Evolutionary conservation across 2,888 invertebrate genomes (phyloP), one percentile per base, ranked within the genome.

Genomic region (Andrena trimmerana): DNA sequence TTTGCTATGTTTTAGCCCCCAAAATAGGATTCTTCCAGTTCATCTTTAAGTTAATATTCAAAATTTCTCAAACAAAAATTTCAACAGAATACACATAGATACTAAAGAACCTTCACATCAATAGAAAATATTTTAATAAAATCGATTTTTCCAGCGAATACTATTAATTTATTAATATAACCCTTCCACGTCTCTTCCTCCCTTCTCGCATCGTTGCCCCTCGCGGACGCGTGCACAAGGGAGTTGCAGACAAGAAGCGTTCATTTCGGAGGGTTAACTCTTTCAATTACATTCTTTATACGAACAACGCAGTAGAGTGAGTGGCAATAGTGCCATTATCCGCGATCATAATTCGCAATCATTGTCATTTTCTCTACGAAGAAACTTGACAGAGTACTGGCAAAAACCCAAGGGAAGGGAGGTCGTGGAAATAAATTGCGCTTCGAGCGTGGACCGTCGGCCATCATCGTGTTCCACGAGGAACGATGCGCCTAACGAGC

Each of bases 401-500:
- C 16, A 42, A 16, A 42, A 42, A 42, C 42, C 16, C 13, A 5
- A 16, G 42, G 42, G 16, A 57, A 10, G 24, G 54, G 10, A 27
- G 54, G 13, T 59, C 16, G 59, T 7, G 24, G 48, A 5, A 33
- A 33, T 2, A 42, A 13, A 13, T 42, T 42, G 20, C 16, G 42
- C 2, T 2, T 6, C 13, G 20, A 10, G 16, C 31, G 31, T 24
- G 71, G 65, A 65, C 48, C 65, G 48, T 36, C 57, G 59, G 57
- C 65, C 29, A 27, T 54, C 57, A 50, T 66, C 59, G 2, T 65
- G 50, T 27, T 7, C 54, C 8, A 13, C 27, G 42, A 72, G 16
- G 42, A 42, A 42, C 82, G 63, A 62, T 20, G 20, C 50, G 20
- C 63, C 65, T 84, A 84, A 84, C 83, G 83, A 84, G 75, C 59